Conservation (phyloP, 37 sponge, comb jelly and placozoan species). For the Chondrosia reniformis region DNA sequence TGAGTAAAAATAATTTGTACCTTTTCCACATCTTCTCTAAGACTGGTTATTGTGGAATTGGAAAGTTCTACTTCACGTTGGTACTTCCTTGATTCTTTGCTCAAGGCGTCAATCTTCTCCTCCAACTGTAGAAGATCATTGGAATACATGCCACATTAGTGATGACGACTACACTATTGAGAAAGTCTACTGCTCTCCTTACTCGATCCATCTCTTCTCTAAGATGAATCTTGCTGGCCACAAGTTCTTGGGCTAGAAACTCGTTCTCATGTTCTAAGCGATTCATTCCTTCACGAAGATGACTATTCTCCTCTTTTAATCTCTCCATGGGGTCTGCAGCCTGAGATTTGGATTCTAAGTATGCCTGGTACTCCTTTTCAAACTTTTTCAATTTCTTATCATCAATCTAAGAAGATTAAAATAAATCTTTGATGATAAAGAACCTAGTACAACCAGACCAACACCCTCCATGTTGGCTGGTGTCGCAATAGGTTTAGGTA, state of each 20-base stretch:
- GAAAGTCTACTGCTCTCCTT: neutral
- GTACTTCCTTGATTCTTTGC: conserved; percentile 60
- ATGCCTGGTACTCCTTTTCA: conserved; percentile 68
- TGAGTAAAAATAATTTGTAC: too few species aligned
- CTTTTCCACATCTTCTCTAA: conserved; percentile 63
- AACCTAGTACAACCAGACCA: too few species aligned
- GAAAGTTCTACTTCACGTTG: conserved; percentile 38
- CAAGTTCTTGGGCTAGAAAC: conserved; percentile 82
- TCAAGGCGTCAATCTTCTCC: conserved; percentile 77
- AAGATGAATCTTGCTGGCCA: conserved; percentile 76
- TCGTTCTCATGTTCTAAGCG: conserved; percentile 92
- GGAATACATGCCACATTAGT: too few species aligned
- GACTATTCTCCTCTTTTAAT: conserved; percentile 74
- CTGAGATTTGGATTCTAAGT: conserved; percentile 54
- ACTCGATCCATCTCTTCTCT: conserved; percentile 91
- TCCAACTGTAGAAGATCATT: conserved; percentile 52
- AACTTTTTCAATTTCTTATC: conserved; percentile 67
- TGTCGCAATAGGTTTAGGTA: neutral
- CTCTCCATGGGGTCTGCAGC: conserved; percentile 69
- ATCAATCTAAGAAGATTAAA: conserved; percentile 35
- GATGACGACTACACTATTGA: neutral
- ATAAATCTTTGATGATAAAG: neutral
- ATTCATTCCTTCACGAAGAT: conserved; percentile 47
- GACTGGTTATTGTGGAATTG: conserved; percentile 24
- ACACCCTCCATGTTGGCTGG: conserved; percentile 1